Percentiles rank a stretch among this genome's conserved stretches.
Evolutionary conservation across 2,888 invertebrate genomes (phyloP).

Genomic region (Phasia obesa): DNA sequence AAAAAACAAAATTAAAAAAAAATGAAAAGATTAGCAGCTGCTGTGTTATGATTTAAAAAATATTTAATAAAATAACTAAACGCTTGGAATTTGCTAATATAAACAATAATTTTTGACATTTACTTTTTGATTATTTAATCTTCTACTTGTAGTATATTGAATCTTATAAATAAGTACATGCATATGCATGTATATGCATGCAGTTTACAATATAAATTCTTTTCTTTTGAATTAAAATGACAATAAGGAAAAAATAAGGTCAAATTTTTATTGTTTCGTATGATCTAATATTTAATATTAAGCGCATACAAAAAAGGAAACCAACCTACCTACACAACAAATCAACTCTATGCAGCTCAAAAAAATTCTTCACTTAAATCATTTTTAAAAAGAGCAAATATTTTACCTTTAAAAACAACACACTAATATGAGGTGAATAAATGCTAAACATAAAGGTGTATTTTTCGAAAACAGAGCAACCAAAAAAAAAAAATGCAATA

Average conservation of each 20-base stretch:
- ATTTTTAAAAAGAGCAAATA: slow-evolving; percentile 30
- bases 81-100: neutral
- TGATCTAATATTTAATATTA: slow-evolving; percentile 66
- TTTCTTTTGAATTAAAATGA: slow-evolving; percentile 3
- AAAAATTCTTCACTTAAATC: slow-evolving; percentile 33
- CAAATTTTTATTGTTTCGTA: slow-evolving; percentile 63
- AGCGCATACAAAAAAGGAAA: slow-evolving; percentile 38
- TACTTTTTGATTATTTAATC: neutral
- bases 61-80: neutral
- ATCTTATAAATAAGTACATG: neutral
- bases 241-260: slow-evolving; percentile 62
- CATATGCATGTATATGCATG: neutral
- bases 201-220: too few relatives aligned
- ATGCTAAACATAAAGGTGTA: slow-evolving; percentile 28
- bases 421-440: slow-evolving; percentile 29
- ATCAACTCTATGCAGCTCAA: slow-evolving; percentile 18
- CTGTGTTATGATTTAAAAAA: neutral
- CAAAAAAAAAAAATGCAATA: neutral
- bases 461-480: neutral
- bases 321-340: slow-evolving; percentile 32
- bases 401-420: neutral
- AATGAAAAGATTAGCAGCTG: too few relatives aligned
- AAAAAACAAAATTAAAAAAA: too few relatives aligned
- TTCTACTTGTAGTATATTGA: neutral
- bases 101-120: neutral